Base-by-base conservation (phyloP, 2,113 vertebrate genomes). In the Pomatostomus ruficeps region DNA sequence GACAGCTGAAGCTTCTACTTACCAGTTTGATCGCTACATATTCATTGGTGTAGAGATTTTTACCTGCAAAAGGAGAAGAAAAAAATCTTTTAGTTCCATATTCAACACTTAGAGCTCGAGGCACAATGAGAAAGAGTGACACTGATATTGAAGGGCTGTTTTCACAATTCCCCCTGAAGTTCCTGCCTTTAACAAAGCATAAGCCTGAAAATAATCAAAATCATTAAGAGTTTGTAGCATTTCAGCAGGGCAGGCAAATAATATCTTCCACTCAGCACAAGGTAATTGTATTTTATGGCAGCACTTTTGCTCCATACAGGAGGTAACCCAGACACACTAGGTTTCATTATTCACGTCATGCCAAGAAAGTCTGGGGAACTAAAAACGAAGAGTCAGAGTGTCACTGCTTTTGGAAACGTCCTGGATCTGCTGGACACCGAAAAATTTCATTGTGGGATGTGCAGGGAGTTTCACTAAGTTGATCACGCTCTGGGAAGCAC, bases 1-100 rank as follows among this genome's bases (percentile, higher is more conserved):
- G 63, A 87, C 46, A 75, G 66, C 42, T 14, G 12, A 96, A 4
- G 79, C 51, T 91, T 87, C 55, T 90, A 99, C 99, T 99, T 96
- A 99, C 99, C 99, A 99, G 98, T 99, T 99, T 99, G 98, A 99
- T 99, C 93, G 99, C 99, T 98, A 99, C 99, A 97, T 99, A 99
- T 97, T 99, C 99, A 93, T 99, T 99, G 97, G 99, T 99, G 98
- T 99, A 99, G 96, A 99, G 99, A 98, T 99, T 99, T 98, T 99
- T 99, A 97, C 99, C 99, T 99, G 97, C 13, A 89, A 98, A 97
- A 25, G 49, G 14, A 89, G 94, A 97, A 97, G 95, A 85, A 79
- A 77, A 36, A 78, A 29, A 15, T 25, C 22, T 73, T 80, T 91
- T 24, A 92, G 66, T 48, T 89, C 59, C 43, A 63, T 16, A 54